These are phyloP conservation scores for Anolis carolinensis DNA, from an alignment of 2,113 vertebrate species.

Conservation along the genomic window DNA sequence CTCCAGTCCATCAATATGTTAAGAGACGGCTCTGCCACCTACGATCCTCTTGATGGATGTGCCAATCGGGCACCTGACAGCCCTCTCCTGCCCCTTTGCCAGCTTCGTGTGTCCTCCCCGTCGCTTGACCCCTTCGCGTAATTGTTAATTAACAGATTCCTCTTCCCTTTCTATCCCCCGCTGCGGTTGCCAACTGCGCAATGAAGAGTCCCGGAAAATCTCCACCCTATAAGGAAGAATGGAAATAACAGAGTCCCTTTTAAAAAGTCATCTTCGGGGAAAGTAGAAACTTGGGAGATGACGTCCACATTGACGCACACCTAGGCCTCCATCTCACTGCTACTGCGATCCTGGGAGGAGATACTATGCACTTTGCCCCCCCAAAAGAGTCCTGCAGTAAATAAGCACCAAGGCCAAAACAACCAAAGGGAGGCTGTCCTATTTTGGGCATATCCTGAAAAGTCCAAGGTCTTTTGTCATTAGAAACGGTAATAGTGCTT, in stretches of 20 bases:
- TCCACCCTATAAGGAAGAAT: background rate
- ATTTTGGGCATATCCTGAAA: too few relatives aligned
- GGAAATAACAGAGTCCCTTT: background rate
- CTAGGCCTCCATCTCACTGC: too few relatives aligned
- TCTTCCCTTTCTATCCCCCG: background rate
- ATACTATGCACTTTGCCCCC: too few relatives aligned
- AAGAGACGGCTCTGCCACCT: conserved; percentile 10
- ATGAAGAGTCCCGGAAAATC: background rate
- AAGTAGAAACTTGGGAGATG: background rate
- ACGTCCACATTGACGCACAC: too few relatives aligned
- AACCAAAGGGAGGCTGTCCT: too few relatives aligned
- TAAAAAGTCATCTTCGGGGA: too few relatives aligned
- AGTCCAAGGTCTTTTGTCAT: too few relatives aligned
- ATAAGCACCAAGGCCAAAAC: too few relatives aligned
- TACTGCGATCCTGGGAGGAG: too few relatives aligned
- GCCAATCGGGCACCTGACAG: conserved; percentile 1
- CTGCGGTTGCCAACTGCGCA: background rate
- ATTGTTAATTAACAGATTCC: background rate
- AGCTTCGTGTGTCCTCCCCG: background rate
- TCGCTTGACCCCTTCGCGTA: background rate
- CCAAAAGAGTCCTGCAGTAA: too few relatives aligned
- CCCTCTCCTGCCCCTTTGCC: background rate
- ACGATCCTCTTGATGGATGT: conserved; percentile 17
- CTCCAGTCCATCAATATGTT: background rate
- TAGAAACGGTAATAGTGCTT: too few relatives aligned